Evolutionary conservation across 2,113 vertebrate genomes (phyloP).

Genomic region (cattle (Bos taurus)): DNA sequence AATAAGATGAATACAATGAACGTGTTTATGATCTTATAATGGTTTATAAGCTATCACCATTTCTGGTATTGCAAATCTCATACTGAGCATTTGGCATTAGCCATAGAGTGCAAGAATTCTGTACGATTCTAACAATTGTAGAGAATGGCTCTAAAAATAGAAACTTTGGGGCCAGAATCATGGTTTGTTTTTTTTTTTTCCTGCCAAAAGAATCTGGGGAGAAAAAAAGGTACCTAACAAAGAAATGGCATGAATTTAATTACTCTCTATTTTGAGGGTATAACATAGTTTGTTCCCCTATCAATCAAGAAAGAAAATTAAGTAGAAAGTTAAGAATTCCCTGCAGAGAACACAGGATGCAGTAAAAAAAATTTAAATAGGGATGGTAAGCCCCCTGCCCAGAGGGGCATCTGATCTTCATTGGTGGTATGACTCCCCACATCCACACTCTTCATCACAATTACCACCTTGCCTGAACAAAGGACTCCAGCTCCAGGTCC

Average conservation of each 20-base stretch:
- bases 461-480: background rate
- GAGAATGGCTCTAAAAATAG: slow-evolving; percentile 43
- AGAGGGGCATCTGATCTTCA: background rate
- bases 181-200: background rate
- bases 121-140: background rate
- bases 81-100: slow-evolving; percentile 17
- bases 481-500: background rate
- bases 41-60: background rate
- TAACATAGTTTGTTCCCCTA: background rate
- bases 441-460: background rate
- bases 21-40: slow-evolving; percentile 15
- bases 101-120: background rate
- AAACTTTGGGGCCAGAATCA: background rate
- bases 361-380: background rate
- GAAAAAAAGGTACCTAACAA: slow-evolving; percentile 31
- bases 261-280: slow-evolving; percentile 9
- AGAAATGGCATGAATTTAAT: slow-evolving; percentile 24
- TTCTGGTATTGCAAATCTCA: slow-evolving; percentile 26
- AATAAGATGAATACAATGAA: slow-evolving; percentile 27
- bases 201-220: background rate
- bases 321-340: slow-evolving; percentile 21
- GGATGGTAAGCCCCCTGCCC: background rate
- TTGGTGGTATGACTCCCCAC: background rate
- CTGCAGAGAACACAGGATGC: background rate
- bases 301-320: slow-evolving; percentile 33